Percentiles rank a stretch among this genome's conserved stretches.
Evolutionary conservation across 2,888 invertebrate species (phyloP).

Genomic region (Trypoxylon attenuatum): DNA sequence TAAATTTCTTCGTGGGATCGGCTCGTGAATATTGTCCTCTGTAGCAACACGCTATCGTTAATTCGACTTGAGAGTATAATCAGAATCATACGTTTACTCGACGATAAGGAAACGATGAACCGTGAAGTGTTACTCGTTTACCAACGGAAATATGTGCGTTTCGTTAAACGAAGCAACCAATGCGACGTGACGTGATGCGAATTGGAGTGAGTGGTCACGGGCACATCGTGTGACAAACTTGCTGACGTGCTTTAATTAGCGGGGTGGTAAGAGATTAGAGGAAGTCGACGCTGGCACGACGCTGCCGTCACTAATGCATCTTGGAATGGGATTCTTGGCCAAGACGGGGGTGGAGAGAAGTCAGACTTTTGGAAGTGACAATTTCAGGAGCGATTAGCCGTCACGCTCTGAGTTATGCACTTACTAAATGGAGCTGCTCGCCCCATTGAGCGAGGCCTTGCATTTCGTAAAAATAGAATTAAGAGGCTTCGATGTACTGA

Average conservation of each 20-base stretch:
- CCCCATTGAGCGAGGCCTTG: conserved; percentile 64
- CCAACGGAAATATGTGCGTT: too few relatives aligned
- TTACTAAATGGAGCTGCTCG: conserved; percentile 68
- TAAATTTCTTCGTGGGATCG: too few relatives aligned
- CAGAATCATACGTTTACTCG: too few relatives aligned
- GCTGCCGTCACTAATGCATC: conserved; percentile 67
- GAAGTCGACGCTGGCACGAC: conserved; percentile 41
- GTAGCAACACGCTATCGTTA: too few relatives aligned
- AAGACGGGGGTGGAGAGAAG: conserved; percentile 42
- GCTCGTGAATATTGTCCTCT: too few relatives aligned
- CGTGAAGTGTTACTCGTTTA: too few relatives aligned
- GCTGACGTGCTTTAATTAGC: conserved; percentile 68
- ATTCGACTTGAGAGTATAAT: too few relatives aligned
- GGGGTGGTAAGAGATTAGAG: conserved; percentile 58
- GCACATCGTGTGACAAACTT: conserved; percentile 54
- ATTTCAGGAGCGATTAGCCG: conserved; percentile 74
- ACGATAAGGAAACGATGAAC: not conserved
- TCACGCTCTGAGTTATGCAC: conserved; percentile 71
- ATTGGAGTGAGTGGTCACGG: too few relatives aligned
- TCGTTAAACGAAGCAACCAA: too few relatives aligned
- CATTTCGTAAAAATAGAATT: conserved; percentile 70
- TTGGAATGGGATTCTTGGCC: conserved; percentile 60
- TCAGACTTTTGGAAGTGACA: conserved; percentile 69
- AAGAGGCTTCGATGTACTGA: conserved; percentile 10
- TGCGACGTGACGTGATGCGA: too few relatives aligned